Base-by-base conservation (phyloP, 2,797 vertebrate species). In the Pterois miles region DNA sequence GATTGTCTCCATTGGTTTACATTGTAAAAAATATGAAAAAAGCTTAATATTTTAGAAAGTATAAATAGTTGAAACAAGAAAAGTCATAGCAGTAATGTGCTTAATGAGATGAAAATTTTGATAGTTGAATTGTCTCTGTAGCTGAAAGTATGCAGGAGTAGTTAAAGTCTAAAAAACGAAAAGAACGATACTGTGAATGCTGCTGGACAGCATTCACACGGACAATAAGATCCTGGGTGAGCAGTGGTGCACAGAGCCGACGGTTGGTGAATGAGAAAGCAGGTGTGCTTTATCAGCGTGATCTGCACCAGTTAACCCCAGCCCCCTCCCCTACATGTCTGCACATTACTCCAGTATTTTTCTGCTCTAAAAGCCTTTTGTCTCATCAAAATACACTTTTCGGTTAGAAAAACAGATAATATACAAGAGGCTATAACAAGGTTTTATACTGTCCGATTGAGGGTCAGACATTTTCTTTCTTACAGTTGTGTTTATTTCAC, bases 231-330 rank as follows among this genome's bases (percentile, higher is more conserved):
- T n/a, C 8, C 5, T 8, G 34, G 43, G 29, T n/a, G 1, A 33
- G 56, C 46, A 18, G 14, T 0, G 14, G 64, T 52, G 66, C 77
- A 54, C 38, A 7, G 76, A 80, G 70, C 78, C 33, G 78, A 48
- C 69, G 16, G 43, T 46, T 46, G 16, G 66, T 60, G 79, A 58
- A 74, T 65, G 75, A 75, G 77, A 74, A 81, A 85, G 67, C 81
- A 56, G 65, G 27, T 53, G 71, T 57, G 75, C 60, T 77, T 7
- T 75, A 89, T 89, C 81, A 58, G 78, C 64, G 76, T n/a, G 63
- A 88, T 88, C 85, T 83, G 86, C 75, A 78, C 50, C 77, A 88
- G 83, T 89, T 89, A 86, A 84, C 89, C 80, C 23, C 67, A 20
- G 80, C 81, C 73, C 84, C 58, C 64, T 38, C 68, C 33, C 63